Evolutionary conservation across 2,888 invertebrate species (phyloP), one percentile per base, ranked within the genome.

Genomic region (Diarsia mendica): DNA sequence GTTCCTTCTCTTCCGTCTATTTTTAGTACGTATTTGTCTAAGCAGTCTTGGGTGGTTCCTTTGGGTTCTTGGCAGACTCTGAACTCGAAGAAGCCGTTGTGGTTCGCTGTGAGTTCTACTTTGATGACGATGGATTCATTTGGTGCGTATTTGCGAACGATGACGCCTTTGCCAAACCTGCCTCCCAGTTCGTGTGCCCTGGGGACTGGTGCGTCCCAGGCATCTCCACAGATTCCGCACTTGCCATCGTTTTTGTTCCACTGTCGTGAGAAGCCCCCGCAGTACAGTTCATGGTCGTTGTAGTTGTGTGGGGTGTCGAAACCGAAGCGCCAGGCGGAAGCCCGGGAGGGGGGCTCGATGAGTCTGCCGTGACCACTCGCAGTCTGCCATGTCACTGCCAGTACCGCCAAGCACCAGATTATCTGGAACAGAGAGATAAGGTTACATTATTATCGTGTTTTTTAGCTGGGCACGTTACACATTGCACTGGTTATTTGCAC

Each of bases 251-350:
- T 99, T 76, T 95, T 97, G 88, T 97, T 97, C 98, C 98, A 98
- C 90, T 98, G 98, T 69, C 98, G 96, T n/a, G 98, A 97, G 92
- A 98, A 98, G 15, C 99, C 99, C 0, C 99, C 99, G 92, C 99
- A 99, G 94, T 98, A 99, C 8, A 98, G 96, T 91, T 99, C 98
- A 92, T 98, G 98, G 94, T 99, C 99, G 92, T 99, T 98, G 95
- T 98, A 99, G 93, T 99, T 98, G 89, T 98, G 98, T 1, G 98
- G 98, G 2, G 98, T 98, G 91, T 98, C 97, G 93, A 99, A 99
- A 76, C 98, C 99, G 94, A 98, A 98, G 84, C 98, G 97, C 98
- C 98, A 99, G 89, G 98, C 98, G 0, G 98, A 98, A 10, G 98
- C 98, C 79, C 99, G 97, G 69, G 98, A 98, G 2, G 99, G 98